Conservation (phyloP, 2,113 vertebrate species). For the Daubentonia madagascariensis region DNA sequence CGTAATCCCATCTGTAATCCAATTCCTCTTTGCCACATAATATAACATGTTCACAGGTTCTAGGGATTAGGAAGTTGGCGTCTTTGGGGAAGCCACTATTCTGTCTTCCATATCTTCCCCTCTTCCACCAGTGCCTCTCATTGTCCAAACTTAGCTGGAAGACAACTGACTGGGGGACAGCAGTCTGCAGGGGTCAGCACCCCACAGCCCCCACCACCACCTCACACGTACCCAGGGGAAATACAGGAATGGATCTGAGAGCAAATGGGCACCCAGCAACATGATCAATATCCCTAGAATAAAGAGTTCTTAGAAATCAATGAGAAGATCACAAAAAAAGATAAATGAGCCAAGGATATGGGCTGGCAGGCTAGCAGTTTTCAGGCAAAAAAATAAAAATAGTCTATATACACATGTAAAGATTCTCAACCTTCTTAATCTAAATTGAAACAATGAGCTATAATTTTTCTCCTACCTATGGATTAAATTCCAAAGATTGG, state of each 20-base stretch:
- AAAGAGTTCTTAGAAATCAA: neutral
- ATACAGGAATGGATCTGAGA: neutral
- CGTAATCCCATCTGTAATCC: neutral
- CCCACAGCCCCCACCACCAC: fast-evolving
- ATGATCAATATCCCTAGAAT: neutral
- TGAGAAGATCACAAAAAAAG: neutral
- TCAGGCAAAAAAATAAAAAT: neutral
- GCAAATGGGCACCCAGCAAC: neutral
- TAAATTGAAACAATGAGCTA: neutral
- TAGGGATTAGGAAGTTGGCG: neutral
- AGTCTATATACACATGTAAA: neutral
- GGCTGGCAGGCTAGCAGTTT: neutral
- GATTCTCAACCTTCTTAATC: neutral
- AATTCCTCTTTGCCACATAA: neutral
- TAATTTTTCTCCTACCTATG: neutral
- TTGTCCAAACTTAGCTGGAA: neutral
- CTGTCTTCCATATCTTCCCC: neutral
- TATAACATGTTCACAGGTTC: neutral
- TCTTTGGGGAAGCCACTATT: neutral
- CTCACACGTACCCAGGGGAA: neutral
- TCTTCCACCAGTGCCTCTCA: neutral
- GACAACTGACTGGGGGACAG: too few relatives aligned
- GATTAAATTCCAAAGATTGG: neutral
- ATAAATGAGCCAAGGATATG: neutral
- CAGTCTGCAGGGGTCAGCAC: neutral